phyloP scores from a whole-genome alignment of 2,113 vertebrate genomes.

The Apteryx owenii region DNA sequence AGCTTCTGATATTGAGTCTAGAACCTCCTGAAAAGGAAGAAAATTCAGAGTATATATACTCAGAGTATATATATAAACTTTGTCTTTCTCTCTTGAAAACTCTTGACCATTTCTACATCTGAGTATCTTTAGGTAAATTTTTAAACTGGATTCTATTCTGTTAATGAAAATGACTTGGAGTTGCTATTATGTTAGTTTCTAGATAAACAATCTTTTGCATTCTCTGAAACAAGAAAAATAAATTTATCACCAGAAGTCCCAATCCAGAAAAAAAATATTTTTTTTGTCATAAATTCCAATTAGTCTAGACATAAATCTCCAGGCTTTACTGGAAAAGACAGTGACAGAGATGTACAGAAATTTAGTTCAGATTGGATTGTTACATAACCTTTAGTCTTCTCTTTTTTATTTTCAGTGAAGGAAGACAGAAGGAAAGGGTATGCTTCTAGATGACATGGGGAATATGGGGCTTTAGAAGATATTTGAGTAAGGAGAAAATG shows the following conservation, averaged over 20 bases:
- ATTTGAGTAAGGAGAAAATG: background rate
- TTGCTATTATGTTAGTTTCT: background rate
- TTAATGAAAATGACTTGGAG: background rate
- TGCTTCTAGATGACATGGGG: background rate
- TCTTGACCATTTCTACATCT: background rate
- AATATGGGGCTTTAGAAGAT: background rate
- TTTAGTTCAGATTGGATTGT: background rate
- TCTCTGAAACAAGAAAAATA: background rate
- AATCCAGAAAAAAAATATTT: background rate
- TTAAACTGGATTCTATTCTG: background rate
- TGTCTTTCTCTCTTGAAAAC: background rate
- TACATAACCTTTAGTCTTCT: background rate
- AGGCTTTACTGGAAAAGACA: background rate
- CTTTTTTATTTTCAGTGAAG: background rate
- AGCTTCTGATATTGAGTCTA: background rate
- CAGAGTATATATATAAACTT: background rate
- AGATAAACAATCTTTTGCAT: background rate
- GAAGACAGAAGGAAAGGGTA: background rate
- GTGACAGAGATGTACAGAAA: background rate
- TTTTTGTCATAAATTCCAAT: background rate
- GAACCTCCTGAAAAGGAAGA: background rate
- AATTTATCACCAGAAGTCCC: background rate
- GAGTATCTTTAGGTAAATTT: background rate
- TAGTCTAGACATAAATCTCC: background rate
- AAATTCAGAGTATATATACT: background rate